phyloP scores from a whole-genome alignment of 2,113 vertebrate species.

The Rhodinocichla rosea region DNA sequence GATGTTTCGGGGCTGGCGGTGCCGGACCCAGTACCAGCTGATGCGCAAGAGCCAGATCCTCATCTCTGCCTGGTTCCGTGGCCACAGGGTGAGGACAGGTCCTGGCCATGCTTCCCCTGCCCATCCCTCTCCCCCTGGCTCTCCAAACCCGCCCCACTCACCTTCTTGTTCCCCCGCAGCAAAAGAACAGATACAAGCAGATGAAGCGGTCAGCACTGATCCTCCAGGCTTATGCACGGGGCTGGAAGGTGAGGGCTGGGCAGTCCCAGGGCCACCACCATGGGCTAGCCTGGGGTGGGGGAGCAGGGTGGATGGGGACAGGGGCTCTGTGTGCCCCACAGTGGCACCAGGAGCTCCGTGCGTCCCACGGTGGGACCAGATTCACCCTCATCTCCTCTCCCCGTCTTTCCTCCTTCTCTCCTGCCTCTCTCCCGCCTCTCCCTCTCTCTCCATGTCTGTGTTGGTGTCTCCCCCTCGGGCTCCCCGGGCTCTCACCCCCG shows the following conservation, averaged over 20 bases:
- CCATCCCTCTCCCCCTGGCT: background rate
- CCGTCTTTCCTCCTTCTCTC: background rate
- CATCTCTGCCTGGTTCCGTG: conserved; percentile 77
- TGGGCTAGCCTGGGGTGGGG: fast-evolving
- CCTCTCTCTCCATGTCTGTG: background rate
- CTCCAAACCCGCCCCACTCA: fast-evolving
- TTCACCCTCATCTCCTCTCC: background rate
- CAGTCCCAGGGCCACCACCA: fast-evolving
- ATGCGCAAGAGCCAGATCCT: conserved; percentile 80
- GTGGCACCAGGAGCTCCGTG: background rate
- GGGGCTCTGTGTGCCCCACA: background rate
- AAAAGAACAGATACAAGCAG: conserved; percentile 69
- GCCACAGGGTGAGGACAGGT: conserved; percentile 52
- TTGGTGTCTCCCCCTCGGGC: background rate
- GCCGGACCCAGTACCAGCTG: conserved; percentile 64
- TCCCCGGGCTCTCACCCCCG: background rate
- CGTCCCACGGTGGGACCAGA: background rate
- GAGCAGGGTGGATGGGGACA: background rate
- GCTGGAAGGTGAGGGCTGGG: conserved; percentile 75
- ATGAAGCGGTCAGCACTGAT: conserved; percentile 38
- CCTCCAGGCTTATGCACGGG: conserved; percentile 71
- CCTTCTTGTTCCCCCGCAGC: conserved; percentile 21
- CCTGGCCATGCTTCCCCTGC: fast-evolving
- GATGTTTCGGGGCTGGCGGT: conserved; percentile 72
- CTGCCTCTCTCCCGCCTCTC: background rate